Base-by-base conservation (phyloP, 2,888 invertebrate species). In the Chymomyza amoena region DNA sequence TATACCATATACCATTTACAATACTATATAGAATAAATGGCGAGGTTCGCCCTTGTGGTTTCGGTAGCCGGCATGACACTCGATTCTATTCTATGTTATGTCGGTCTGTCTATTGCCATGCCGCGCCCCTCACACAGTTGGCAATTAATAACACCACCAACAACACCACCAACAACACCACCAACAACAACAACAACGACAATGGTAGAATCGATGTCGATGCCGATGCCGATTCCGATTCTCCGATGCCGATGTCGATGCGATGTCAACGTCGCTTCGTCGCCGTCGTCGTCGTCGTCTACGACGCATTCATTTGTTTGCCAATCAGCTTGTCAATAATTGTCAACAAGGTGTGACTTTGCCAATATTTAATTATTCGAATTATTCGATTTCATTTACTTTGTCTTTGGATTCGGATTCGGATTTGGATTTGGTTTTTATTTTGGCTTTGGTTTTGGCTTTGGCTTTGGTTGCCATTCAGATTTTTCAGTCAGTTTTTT, bases 331-430 rank as follows among this genome's bases (percentile, higher is more conserved):
- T 84, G 87, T 87, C 84, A 84, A 87, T 84, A 84, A 87, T 84
- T 87, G 85, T 85, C 87, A 85, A 85, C 85, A 85, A 87, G 85
- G 85, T 87, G 85, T 84, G 87, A 84, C 85, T 84, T 79, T 87
- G 83, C 80, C 87, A 85, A 85, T 87, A 87, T 85, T 85, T 85
- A 87, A 87, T 84, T 87, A 84, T 84, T 82, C 81, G 84, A 78
- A 84, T 84, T 87, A 87, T 83, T 82, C 80, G 83, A 78, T 84
- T 87, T 81, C 80, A 79, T 87, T 82, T 78, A 70, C 79, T 75
- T 79, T 64, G 77, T 4, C 16, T 45, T 65, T 59, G 15, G 13
- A 54, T 63, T 45, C 28, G 25, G 6, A 9, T 59, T 57, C 7
- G n/a, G 6, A 6, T 75, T 79, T 67, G 78, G 16, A n/a, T n/a